These are phyloP conservation scores for Stegastes partitus DNA, from an alignment of 2,113 vertebrate species.

Conservation along the genomic window DNA sequence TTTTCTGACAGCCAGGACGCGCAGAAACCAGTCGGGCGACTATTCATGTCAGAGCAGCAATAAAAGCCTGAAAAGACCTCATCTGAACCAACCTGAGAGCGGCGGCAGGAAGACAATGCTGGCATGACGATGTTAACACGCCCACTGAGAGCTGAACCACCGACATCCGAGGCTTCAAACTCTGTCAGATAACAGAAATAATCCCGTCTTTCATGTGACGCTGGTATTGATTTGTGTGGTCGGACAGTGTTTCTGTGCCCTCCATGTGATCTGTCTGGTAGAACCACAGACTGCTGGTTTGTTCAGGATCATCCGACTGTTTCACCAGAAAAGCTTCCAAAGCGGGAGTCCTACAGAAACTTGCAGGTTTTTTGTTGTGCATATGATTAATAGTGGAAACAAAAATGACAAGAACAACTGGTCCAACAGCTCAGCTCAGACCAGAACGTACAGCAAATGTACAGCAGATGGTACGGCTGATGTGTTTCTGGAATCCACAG, in stretches of 20 bases:
- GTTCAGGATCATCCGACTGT: too few species aligned
- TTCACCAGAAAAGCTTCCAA: too few species aligned
- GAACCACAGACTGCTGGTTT: too few species aligned
- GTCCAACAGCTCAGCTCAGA: conserved; percentile 5
- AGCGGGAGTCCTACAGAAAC: too few species aligned
- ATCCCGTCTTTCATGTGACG: too few species aligned
- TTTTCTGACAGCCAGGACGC: conserved; percentile 28
- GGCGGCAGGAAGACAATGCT: conserved; percentile 1
- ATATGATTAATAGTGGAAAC: not conserved
- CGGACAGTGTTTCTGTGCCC: too few species aligned
- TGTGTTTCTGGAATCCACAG: conserved; percentile 6
- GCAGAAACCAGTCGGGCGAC: conserved; percentile 41
- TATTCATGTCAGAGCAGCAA: conserved; percentile 28
- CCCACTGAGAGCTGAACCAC: not conserved
- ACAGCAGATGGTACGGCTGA: conserved; percentile 19
- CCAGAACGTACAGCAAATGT: conserved; percentile 1
- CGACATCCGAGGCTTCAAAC: not conserved
- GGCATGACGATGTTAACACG: not conserved
- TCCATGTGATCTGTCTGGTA: too few species aligned
- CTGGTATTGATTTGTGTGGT: too few species aligned
- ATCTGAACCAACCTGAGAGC: not conserved
- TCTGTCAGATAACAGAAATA: not conserved
- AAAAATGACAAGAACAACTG: not conserved
- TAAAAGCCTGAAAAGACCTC: not conserved
- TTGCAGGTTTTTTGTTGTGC: too few species aligned